phyloP scores from a whole-genome alignment of 1,140 invertebrate genomes.

The Heliconius melpomene region DNA sequence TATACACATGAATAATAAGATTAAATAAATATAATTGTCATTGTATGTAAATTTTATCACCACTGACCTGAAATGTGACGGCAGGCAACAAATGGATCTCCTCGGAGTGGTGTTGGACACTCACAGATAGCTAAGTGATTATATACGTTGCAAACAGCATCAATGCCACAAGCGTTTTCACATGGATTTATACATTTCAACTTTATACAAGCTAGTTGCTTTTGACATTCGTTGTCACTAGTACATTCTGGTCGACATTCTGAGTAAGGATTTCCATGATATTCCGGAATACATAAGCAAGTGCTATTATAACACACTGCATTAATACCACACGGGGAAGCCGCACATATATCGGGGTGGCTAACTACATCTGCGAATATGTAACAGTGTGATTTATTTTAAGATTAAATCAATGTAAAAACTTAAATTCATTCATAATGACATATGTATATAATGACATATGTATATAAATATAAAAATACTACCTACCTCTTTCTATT shows the following conservation, averaged over 20 bases:
- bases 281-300: conserved; percentile 83
- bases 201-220: conserved; percentile 91
- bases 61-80: conserved; percentile 75
- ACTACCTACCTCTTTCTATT: conserved; percentile 84
- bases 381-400: not conserved
- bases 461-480: conserved; percentile 30
- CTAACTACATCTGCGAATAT: not conserved
- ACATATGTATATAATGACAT: not conserved
- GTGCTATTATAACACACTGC: conserved; percentile 86
- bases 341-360: conserved; percentile 82
- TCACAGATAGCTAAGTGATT: conserved; percentile 86
- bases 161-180: conserved; percentile 85
- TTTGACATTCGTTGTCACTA: conserved; percentile 88
- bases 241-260: conserved; percentile 87
- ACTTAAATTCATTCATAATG: not conserved
- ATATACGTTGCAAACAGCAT: conserved; percentile 83
- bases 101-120: conserved; percentile 82
- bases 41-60: not conserved
- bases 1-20: not conserved
- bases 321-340: conserved; percentile 88
- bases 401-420: not conserved
- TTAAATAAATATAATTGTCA: not conserved
- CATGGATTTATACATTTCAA: conserved; percentile 92
- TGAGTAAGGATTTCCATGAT: conserved; percentile 83
- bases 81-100: conserved; percentile 85